Evolutionary conservation across 2,888 invertebrate genomes (phyloP).

Genomic region (Crematogaster levior): DNA sequence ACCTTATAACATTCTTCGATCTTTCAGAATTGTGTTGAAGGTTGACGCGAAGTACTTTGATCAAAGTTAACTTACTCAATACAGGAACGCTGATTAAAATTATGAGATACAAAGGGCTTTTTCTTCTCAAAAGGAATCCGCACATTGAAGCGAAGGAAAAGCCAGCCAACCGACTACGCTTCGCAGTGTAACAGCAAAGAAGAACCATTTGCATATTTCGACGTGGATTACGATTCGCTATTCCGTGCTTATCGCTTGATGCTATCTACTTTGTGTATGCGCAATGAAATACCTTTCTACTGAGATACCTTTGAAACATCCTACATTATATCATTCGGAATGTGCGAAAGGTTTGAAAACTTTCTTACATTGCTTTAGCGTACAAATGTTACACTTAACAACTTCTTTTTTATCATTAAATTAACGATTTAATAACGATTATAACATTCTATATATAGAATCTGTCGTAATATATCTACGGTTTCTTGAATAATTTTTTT

Average conservation of each 20-base stretch:
- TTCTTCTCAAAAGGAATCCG: constrained; percentile 26
- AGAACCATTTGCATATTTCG: constrained; percentile 35
- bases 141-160: constrained; percentile 15
- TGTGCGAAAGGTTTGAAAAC: constrained; percentile 14
- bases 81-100: constrained; percentile 38
- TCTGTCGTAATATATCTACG: neutral
- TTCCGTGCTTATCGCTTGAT: constrained; percentile 28
- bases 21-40: neutral
- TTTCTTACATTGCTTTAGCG: constrained; percentile 1
- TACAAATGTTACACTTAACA: neutral
- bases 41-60: neutral
- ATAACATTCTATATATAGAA: neutral
- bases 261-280: constrained; percentile 14
- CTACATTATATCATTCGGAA: constrained; percentile 15
- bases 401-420: neutral
- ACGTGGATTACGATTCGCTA: constrained; percentile 41
- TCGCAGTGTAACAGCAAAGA: constrained; percentile 33
- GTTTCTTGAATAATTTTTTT: neutral
- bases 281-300: constrained; percentile 33
- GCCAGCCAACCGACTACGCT: neutral
- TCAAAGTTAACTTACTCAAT: neutral
- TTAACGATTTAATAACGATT: too few relatives aligned
- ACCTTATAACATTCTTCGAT: neutral
- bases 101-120: constrained; percentile 30
- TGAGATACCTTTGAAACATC: constrained; percentile 12